Base-by-base conservation (phyloP, 2,888 invertebrate genomes). In the Eustalomyia histrio region DNA sequence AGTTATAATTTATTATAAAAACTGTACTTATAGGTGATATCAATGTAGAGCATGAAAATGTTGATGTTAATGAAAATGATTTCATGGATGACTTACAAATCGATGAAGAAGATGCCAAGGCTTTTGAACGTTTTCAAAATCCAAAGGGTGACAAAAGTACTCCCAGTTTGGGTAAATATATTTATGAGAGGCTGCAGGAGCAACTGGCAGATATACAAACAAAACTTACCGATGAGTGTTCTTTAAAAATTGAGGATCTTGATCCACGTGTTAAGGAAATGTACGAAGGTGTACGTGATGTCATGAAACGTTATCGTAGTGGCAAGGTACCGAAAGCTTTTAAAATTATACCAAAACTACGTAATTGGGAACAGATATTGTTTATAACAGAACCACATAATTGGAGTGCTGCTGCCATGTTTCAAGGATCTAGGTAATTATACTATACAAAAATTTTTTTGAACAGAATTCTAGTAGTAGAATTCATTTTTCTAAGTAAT, bases 381-480 rank as follows among this genome's bases (percentile, higher is more conserved):
- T 95, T 95, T 84, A 92, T 97, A 29, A 96, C 96, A 24, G 96
- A 97, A 90, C 99, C 99, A 9, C 94, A 96, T n/a, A 94, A 93
- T 53, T 99, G 99, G 99, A 96, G 97, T 71, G 98, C 99, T 3
- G 99, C 99, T 55, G 97, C 99, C 0, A 96, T 99, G 96, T 99
- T 97, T 90, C 98, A 95, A 91, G 93, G 88, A 21, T 88, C 91
- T 8, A 88, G 87, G 87, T 87, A 80, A 39, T 35, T 8, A 10
- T 6, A 7, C 35, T 24, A 2, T 24, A 3, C 24, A 24, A 24
- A 24, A 3, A 24, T 24, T 3, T 24, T 3, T n/a, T n/a, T n/a
- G n/a, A n/a, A n/a, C n/a, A n/a, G n/a, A n/a, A n/a, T n/a, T n/a
- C n/a, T n/a, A n/a, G n/a, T n/a, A n/a, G n/a, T n/a, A n/a, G n/a